phyloP scores from a whole-genome alignment of 2,113 vertebrate species.

The Elgaria multicarinata region DNA sequence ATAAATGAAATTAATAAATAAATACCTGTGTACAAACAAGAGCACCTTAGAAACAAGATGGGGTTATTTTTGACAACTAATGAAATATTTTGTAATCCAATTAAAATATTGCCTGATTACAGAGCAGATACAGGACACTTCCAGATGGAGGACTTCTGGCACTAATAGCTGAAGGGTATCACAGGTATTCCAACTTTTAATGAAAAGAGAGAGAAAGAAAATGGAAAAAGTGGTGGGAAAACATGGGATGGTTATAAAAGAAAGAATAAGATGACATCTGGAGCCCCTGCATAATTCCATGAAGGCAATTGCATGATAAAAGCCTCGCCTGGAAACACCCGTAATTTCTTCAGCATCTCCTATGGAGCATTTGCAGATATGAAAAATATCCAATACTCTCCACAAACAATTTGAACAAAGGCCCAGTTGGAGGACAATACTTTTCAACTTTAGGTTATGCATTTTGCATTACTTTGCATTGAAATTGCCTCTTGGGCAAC shows the following conservation, averaged over 20 bases:
- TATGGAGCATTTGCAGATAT: conserved; percentile 9
- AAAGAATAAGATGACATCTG: too few relatives aligned
- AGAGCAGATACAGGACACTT: conserved; percentile 2
- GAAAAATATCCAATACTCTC: not conserved
- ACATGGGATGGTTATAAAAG: too few relatives aligned
- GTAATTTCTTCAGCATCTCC: conserved; percentile 7
- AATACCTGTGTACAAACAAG: not conserved
- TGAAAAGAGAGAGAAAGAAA: too few relatives aligned
- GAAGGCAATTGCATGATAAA: too few relatives aligned
- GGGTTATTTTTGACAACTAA: not conserved
- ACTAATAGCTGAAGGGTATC: too few relatives aligned
- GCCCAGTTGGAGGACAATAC: conserved; percentile 22
- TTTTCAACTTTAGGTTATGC: not conserved
- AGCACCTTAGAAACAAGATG: not conserved
- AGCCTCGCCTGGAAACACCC: too few relatives aligned
- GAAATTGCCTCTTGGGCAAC: not conserved
- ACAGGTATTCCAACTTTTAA: too few relatives aligned
- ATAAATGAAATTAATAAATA: too few relatives aligned
- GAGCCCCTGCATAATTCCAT: too few relatives aligned
- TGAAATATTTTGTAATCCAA: conserved; percentile 4
- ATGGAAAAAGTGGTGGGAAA: too few relatives aligned
- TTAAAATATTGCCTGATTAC: not conserved
- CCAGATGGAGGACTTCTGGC: too few relatives aligned
- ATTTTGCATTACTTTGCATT: conserved; percentile 8
- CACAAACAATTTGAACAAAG: conserved; percentile 5